phyloP scores from a whole-genome alignment of 2,797 vertebrate genomes.

The Scarus forsteni region DNA sequence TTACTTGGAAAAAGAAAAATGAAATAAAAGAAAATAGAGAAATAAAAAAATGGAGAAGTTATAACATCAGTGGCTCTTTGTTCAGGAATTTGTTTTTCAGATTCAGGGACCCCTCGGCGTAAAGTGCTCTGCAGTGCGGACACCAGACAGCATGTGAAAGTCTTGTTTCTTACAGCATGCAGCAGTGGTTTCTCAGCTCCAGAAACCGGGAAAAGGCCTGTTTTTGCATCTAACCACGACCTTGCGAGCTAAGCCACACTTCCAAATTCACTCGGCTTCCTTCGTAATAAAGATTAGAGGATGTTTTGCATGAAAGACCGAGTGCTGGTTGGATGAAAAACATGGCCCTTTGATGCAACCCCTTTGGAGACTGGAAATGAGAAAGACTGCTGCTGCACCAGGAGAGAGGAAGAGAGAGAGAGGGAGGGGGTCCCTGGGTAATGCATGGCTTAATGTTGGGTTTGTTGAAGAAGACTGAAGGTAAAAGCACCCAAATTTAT shows the following conservation, averaged over 20 bases:
- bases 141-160: conserved; percentile 40
- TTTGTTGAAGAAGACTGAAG: conserved; percentile 17
- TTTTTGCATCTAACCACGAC: conserved; percentile 85
- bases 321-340: conserved; percentile 86
- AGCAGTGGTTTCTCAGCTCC: conserved; percentile 84
- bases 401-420: conserved; percentile 65
- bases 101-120: conserved; percentile 68
- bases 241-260: conserved; percentile 47
- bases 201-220: conserved; percentile 86
- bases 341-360: conserved; percentile 89
- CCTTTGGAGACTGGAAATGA: conserved; percentile 80
- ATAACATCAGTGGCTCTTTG: conserved; percentile 11
- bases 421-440: conserved; percentile 62
- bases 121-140: conserved; percentile 79
- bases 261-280: conserved; percentile 69
- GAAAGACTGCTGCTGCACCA: conserved; percentile 77
- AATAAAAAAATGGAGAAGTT: conserved; percentile 15
- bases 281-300: conserved; percentile 78
- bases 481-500: conserved; percentile 23
- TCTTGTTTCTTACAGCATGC: conserved; percentile 36
- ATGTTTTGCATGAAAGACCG: conserved; percentile 79
- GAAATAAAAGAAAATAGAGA: conserved; percentile 6
- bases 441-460: conserved; percentile 46
- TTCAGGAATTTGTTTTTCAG: background rate
- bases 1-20: background rate